These are phyloP conservation scores for Metopolophium dirhodum DNA, from an alignment of 1,140 invertebrate genomes.

Conservation along the genomic window DNA sequence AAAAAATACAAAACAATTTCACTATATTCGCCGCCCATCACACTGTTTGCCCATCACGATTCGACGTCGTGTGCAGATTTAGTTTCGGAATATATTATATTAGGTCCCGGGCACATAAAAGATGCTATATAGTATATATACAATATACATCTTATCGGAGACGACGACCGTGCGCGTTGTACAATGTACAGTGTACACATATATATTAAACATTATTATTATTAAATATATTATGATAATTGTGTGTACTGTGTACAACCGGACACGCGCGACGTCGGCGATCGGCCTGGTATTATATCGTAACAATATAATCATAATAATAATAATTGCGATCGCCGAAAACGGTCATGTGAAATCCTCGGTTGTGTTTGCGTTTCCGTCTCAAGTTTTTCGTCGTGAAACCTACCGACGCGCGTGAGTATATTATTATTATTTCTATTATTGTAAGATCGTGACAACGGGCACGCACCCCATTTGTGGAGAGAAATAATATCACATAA, in stretches of 20 bases:
- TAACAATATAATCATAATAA: background rate
- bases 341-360: background rate
- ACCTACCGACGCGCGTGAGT: background rate
- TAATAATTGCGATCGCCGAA: background rate
- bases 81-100: conserved; percentile 10
- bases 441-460: background rate
- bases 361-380: background rate
- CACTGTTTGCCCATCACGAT: conserved; percentile 24
- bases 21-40: background rate
- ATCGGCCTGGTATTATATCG: background rate
- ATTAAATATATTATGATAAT: conserved; percentile 3
- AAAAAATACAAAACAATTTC: conserved; percentile 28
- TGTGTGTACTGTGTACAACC: background rate
- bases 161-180: background rate
- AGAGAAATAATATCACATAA: background rate
- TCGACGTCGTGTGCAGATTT: conserved; percentile 30
- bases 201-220: background rate
- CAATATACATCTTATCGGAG: no score
- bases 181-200: background rate
- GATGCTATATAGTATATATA: background rate
- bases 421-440: background rate
- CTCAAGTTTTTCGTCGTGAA: background rate
- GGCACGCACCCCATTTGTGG: background rate
- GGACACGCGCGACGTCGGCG: background rate
- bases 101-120: background rate